phyloP scores from a whole-genome alignment of 2,113 vertebrate genomes.

The Acanthisitta chloris region DNA sequence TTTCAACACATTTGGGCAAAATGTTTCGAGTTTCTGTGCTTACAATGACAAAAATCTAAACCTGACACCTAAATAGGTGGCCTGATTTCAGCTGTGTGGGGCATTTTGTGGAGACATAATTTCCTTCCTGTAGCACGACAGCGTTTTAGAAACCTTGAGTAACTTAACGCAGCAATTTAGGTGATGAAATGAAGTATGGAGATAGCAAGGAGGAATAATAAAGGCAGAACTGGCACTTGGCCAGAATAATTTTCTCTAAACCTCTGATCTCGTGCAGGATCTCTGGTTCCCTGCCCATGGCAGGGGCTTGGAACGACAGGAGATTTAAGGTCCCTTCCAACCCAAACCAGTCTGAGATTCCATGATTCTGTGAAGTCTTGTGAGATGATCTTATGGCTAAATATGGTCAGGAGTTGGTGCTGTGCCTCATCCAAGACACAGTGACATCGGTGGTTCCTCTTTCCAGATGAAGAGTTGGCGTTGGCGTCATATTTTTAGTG shows the following conservation, averaged over 20 bases:
- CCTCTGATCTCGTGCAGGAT: neutral
- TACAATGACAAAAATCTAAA: neutral
- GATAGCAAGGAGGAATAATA: conserved; percentile 13
- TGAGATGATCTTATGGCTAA: conserved; percentile 21
- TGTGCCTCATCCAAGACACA: neutral
- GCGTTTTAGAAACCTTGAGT: neutral
- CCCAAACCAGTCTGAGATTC: neutral
- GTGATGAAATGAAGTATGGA: neutral
- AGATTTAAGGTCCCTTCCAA: neutral
- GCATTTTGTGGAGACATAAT: neutral
- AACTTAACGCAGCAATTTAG: neutral
- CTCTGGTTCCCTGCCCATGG: neutral
- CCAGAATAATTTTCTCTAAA: neutral
- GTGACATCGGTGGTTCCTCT: neutral
- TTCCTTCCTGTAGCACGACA: neutral
- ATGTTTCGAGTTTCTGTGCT: neutral
- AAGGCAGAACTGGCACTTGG: neutral
- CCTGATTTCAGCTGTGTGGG: neutral
- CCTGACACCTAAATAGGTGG: neutral
- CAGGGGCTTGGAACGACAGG: neutral
- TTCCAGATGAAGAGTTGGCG: conserved; percentile 29
- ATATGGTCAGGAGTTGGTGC: conserved; percentile 26
- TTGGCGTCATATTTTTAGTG: neutral
- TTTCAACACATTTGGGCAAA: conserved; percentile 11
- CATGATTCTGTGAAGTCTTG: neutral